phyloP scores from a whole-genome alignment of 2,888 invertebrate species.

The Lottia gigantea region DNA sequence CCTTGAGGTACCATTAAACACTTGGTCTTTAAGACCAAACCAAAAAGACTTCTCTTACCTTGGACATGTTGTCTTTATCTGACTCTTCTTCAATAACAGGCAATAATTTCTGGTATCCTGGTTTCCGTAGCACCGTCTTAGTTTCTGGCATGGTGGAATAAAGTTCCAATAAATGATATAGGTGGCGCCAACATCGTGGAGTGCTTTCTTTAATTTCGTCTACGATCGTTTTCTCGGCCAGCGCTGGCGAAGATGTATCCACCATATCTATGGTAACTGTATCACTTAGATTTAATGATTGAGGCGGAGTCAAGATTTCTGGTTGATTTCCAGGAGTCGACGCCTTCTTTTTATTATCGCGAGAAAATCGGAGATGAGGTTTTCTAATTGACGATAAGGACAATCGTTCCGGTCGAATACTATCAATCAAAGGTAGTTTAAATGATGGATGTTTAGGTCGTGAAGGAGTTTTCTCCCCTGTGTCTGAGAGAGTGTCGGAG shows the following conservation, averaged over 20 bases:
- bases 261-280: conserved; percentile 62
- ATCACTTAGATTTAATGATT: conserved; percentile 64
- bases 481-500: conserved; percentile 15
- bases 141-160: conserved; percentile 96
- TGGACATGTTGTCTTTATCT: conserved; percentile 37
- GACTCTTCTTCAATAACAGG: conserved; percentile 69
- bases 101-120: conserved; percentile 33
- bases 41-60: neutral
- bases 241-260: conserved; percentile 63
- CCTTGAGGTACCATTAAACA: too few species aligned
- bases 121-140: conserved; percentile 78
- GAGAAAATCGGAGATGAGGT: conserved; percentile 40
- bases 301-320: conserved; percentile 55
- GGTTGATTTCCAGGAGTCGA: conserved; percentile 34
- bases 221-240: conserved; percentile 65
- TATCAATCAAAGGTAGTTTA: conserved; percentile 33
- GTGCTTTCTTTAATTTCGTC: conserved; percentile 70
- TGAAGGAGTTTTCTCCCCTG: conserved; percentile 14
- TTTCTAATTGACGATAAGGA: conserved; percentile 31
- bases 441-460: conserved; percentile 30
- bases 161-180: conserved; percentile 89
- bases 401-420: conserved; percentile 33
- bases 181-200: conserved; percentile 93
- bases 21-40: too few species aligned
- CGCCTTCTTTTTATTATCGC: conserved; percentile 34